phyloP scores from a whole-genome alignment of 2,113 vertebrate genomes.

The Cettia cetti region DNA sequence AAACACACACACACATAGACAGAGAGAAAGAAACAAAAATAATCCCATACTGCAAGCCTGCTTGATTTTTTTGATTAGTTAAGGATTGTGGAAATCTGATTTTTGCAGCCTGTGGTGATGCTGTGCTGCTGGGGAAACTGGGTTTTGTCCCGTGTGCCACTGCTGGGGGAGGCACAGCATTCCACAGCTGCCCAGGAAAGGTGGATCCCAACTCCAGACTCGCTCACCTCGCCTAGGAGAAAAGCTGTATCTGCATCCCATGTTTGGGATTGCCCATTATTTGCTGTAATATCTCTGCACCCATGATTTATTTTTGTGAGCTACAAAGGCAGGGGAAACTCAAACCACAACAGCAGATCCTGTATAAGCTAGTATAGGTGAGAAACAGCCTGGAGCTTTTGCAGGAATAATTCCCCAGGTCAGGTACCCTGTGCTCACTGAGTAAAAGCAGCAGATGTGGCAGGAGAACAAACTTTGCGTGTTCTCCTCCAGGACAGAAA shows the following conservation, averaged over 20 bases:
- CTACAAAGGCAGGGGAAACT: neutral
- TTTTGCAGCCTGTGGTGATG: neutral
- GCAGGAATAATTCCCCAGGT: neutral
- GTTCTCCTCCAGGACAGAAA: neutral
- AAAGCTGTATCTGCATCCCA: neutral
- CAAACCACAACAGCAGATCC: neutral
- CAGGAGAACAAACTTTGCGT: neutral
- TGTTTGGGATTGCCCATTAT: neutral
- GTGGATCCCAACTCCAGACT: neutral
- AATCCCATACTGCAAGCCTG: neutral
- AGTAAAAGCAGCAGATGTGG: neutral
- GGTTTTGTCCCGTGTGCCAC: neutral
- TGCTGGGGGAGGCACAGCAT: neutral
- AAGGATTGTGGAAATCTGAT: neutral
- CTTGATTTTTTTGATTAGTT: neutral
- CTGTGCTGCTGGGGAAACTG: neutral
- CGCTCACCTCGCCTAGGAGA: neutral
- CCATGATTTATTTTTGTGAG: neutral
- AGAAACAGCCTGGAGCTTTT: neutral
- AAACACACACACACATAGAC: neutral
- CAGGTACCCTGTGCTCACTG: neutral
- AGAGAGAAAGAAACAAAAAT: neutral
- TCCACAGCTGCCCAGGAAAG: neutral
- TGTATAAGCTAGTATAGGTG: rapidly evolving
- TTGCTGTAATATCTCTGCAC: neutral